Base-by-base conservation (phyloP, 2,113 vertebrate species). In the Pseudorhombus dupliciocellatus region DNA sequence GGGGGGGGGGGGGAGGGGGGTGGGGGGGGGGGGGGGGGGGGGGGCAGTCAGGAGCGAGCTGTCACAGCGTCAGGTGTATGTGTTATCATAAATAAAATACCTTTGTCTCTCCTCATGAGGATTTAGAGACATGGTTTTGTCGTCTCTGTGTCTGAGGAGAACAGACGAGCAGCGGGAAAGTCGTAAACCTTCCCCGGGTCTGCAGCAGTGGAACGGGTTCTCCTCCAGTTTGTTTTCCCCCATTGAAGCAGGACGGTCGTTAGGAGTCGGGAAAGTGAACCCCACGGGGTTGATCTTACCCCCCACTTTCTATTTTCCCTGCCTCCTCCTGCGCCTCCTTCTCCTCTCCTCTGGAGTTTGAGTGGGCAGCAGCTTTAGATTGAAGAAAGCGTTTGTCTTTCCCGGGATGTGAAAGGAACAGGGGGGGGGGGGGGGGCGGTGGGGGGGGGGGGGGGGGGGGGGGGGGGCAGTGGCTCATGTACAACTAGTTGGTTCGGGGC, bases 351-450 rank as follows among this genome's bases (percentile, higher is more conserved):
- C 51, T 77, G 64, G 80, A 77, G 73, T 61, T 94, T 88, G 93
- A 93, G 86, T 88, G 90, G 80, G 44, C 89, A 46, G 42, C 86
- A 81, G 92, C 92, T 85, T 94, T 89, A 88, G 92, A 79, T 88
- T 95, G 91, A 88, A 93, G 93, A 88, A 55, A 37, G 79, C 90
- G 90, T 94, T 96, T 96, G 95, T 95, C 92, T 94, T 94, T 92
- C 89, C 93, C 91, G 91, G 76, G 90, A 92, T 63, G 93, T 94
- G 76, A 75, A 76, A 65, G 59, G 42, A 26, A 42, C 34, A 37
- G 34, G 34, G 34, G 34, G 34, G 34, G 34, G 34, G 34, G 34
- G 34, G 34, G 34, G 5, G 34, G 9, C n/a, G n/a, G n/a, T n/a
- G n/a, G n/a, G 42, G 40, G 40, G 14, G 14, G 40, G 40, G 42